These are phyloP conservation scores for Cataglyphis cursor DNA, from an alignment of 2,888 invertebrate genomes.

Conservation along the genomic window DNA sequence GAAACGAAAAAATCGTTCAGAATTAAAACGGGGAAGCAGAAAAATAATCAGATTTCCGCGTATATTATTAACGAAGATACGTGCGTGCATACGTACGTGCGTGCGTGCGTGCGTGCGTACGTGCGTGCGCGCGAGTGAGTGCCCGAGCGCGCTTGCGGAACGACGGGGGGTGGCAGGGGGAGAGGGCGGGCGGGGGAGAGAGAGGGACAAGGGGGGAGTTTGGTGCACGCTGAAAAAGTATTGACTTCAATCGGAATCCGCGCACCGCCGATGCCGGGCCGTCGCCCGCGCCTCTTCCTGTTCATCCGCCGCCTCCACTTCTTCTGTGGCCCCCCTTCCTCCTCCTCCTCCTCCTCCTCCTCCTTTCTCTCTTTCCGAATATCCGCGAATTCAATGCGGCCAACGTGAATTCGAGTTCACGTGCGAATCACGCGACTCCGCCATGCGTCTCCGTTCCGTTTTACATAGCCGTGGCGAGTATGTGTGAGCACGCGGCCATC, in stretches of 20 bases:
- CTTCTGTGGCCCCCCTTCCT: background rate
- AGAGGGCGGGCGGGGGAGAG: constrained; percentile 51
- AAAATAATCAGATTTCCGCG: constrained; percentile 86
- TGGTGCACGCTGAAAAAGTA: constrained; percentile 77
- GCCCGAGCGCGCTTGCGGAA: constrained; percentile 9
- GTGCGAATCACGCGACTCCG: constrained; percentile 68
- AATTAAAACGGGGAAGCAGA: constrained; percentile 85
- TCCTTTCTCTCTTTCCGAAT: constrained; percentile 45
- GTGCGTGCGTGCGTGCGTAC: constrained; percentile 51
- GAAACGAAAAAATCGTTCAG: constrained; percentile 80
- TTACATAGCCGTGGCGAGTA: constrained; percentile 36
- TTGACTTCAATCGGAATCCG: constrained; percentile 81
- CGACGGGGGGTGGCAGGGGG: background rate
- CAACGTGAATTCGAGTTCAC: constrained; percentile 72
- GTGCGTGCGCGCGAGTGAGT: background rate
- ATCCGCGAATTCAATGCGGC: constrained; percentile 67
- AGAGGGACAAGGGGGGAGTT: constrained; percentile 54
- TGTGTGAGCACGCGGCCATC: constrained; percentile 57
- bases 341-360: constrained; percentile 30
- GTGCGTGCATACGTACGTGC: constrained; percentile 68
- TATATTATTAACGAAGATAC: constrained; percentile 85
- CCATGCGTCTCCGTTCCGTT: constrained; percentile 45
- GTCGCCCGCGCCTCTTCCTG: constrained; percentile 51
- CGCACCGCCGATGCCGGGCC: constrained; percentile 46
- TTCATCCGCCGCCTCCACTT: constrained; percentile 2